Conservation (phyloP, 1,140 invertebrate genomes). For the Medauroidea extradentata region DNA sequence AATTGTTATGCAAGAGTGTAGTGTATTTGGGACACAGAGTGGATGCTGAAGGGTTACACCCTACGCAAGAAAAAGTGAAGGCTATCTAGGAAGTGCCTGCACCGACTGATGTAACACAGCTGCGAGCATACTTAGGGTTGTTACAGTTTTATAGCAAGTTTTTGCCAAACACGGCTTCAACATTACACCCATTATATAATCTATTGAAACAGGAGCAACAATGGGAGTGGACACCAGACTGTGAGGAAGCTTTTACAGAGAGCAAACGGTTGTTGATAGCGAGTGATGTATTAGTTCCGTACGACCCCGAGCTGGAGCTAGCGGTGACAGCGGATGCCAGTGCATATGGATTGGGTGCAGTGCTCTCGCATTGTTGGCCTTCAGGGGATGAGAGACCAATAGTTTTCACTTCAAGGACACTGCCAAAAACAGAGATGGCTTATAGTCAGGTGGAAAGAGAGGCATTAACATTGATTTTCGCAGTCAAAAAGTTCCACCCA, state of each 20-base stretch:
- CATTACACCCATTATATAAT: conserved; percentile 28
- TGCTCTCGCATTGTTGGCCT: conserved; percentile 24
- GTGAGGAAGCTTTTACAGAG: background rate
- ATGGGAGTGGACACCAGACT: conserved; percentile 28
- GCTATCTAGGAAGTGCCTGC: conserved; percentile 12
- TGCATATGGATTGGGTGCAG: conserved; percentile 19
- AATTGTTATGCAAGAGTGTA: conserved; percentile 16
- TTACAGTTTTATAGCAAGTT: conserved; percentile 32
- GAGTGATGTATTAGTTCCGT: background rate
- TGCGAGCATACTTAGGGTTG: conserved; percentile 22
- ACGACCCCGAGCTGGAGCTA: background rate
- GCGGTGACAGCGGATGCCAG: background rate
- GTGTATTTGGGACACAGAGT: conserved; percentile 36
- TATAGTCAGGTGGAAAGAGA: conserved; percentile 52
- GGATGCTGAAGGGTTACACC: conserved; percentile 26
- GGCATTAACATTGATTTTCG: conserved; percentile 48
- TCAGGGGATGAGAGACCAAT: conserved; percentile 39
- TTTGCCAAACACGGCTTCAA: conserved; percentile 25
- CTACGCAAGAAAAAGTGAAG: background rate
- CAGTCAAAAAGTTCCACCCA: conserved; percentile 49
- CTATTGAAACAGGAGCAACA: conserved; percentile 19
- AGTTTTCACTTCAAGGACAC: conserved; percentile 41
- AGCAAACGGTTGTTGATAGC: background rate
- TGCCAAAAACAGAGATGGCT: conserved; percentile 43
- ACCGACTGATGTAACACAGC: conserved; percentile 25